Evolutionary conservation across 2,797 vertebrate species (phyloP).

Genomic region (Clarias pachynema): DNA sequence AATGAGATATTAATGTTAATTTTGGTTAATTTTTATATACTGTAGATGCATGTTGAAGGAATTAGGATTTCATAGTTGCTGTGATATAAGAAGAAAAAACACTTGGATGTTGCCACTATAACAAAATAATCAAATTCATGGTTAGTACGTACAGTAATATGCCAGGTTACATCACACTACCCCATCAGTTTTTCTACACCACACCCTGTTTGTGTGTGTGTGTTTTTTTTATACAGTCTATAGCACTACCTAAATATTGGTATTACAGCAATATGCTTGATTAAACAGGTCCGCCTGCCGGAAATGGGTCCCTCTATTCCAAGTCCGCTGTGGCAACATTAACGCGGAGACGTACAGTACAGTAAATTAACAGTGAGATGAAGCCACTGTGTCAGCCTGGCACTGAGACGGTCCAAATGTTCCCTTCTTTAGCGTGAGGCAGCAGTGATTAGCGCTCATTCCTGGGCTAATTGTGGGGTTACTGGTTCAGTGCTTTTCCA

Average conservation of each 20-base stretch:
- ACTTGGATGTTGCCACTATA: not conserved
- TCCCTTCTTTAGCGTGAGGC: slow-evolving; percentile 76
- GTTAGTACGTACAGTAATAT: not conserved
- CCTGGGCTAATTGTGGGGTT: slow-evolving; percentile 81
- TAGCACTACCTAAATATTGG: not conserved
- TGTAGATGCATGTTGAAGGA: too few species aligned
- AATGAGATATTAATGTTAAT: too few species aligned
- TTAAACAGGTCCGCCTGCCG: not conserved
- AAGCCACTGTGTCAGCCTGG: slow-evolving; percentile 75
- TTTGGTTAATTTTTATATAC: too few species aligned
- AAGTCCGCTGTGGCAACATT: not conserved
- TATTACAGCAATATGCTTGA: not conserved
- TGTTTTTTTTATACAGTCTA: not conserved
- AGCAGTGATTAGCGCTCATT: slow-evolving; percentile 81
- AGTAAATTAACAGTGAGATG: not conserved
- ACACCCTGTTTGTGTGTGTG: not conserved
- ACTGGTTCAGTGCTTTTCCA: slow-evolving; percentile 66
- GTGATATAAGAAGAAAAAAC: not conserved
- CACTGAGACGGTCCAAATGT: slow-evolving; percentile 73
- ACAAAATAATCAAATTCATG: not conserved
- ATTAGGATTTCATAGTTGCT: not conserved
- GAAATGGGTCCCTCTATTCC: not conserved
- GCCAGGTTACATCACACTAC: not conserved
- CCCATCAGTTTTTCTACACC: not conserved
- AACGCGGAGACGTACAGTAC: not conserved